These are phyloP conservation scores for Lordiphosa clarofinis DNA, from an alignment of 1,140 invertebrate genomes.

Conservation along the genomic window DNA sequence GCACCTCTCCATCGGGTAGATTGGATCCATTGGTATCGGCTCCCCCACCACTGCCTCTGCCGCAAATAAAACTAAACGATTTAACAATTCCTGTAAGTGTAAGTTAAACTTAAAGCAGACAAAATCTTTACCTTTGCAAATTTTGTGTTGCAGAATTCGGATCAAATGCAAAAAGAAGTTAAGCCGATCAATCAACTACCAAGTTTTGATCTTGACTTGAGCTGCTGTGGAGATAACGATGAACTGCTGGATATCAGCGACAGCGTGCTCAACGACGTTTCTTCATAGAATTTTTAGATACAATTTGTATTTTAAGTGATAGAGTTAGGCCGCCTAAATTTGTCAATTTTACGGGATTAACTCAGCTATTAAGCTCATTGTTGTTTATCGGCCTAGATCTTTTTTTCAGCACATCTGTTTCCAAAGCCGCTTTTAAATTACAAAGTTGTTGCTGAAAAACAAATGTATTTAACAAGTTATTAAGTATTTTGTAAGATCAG, in stretches of 20 bases:
- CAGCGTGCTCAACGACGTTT: slow-evolving; percentile 61
- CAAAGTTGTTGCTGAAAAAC: no score
- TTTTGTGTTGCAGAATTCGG: slow-evolving; percentile 26
- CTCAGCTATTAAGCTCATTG: no score
- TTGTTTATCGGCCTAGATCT: no score
- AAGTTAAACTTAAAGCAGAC: no score
- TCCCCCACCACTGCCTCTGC: slow-evolving; percentile 6
- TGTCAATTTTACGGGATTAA: no score
- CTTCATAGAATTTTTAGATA: slow-evolving; percentile 25
- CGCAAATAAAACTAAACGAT: slow-evolving; percentile 51
- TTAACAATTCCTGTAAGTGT: slow-evolving; percentile 37
- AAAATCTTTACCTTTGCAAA: neutral
- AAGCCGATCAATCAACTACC: slow-evolving; percentile 3
- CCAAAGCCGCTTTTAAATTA: neutral
- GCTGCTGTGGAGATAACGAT: slow-evolving; percentile 19
- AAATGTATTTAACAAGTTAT: no score
- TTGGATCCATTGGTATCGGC: slow-evolving; percentile 56
- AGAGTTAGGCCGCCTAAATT: no score
- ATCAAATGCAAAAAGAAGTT: neutral
- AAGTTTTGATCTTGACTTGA: slow-evolving; percentile 25
- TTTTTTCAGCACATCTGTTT: no score
- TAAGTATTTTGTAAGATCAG: no score
- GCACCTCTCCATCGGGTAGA: slow-evolving; percentile 71
- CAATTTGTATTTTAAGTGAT: no score
- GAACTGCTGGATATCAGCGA: slow-evolving; percentile 66